Conservation (phyloP, 2,797 vertebrate species). For the Momotus momota region DNA sequence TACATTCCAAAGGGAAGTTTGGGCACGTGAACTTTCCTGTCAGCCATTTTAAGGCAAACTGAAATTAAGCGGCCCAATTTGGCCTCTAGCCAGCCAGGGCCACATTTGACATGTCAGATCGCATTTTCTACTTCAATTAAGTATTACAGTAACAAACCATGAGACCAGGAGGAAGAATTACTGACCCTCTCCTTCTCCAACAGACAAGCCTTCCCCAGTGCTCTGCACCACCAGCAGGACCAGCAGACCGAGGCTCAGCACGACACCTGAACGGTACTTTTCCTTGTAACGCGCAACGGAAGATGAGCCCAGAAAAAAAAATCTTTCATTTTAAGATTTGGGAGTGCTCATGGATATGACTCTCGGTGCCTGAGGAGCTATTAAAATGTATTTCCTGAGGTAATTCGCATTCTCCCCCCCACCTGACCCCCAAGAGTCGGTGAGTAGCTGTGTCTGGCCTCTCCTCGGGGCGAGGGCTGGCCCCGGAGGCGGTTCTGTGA, state of each 20-base stretch:
- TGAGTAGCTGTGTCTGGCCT: neutral
- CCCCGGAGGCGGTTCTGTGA: neutral
- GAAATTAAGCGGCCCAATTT: neutral
- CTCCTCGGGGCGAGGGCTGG: neutral
- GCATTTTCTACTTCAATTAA: slow-evolving; percentile 34
- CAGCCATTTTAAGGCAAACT: slow-evolving; percentile 32
- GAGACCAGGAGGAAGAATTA: neutral
- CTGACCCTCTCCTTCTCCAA: neutral
- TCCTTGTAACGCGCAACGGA: neutral
- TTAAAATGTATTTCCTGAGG: neutral
- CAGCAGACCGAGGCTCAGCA: neutral
- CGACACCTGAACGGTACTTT: rapidly evolving
- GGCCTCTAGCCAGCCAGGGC: slow-evolving; percentile 4
- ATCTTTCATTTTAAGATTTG: rapidly evolving
- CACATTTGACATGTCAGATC: slow-evolving; percentile 41
- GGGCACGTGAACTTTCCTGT: neutral
- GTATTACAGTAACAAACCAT: neutral
- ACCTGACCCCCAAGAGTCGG: neutral
- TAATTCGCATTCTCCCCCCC: neutral
- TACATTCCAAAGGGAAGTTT: neutral
- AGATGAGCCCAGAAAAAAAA: neutral
- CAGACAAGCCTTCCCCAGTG: neutral
- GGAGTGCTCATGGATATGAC: neutral
- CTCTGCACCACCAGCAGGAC: neutral
- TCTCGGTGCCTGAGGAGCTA: neutral